Evolutionary conservation across 2,888 invertebrate species (phyloP).

Genomic region (Scaptomyza tumidula): DNA sequence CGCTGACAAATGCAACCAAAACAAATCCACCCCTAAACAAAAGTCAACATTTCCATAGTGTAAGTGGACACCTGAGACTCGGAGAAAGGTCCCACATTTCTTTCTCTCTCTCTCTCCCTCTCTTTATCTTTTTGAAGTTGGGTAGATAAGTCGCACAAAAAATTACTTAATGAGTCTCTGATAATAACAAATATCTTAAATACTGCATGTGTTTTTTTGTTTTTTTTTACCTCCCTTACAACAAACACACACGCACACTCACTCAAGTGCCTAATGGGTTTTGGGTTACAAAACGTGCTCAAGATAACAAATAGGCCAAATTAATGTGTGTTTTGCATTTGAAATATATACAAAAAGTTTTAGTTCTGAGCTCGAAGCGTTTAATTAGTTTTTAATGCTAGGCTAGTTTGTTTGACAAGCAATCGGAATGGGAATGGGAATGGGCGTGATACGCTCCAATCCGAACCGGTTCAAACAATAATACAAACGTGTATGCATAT

Average conservation of each 20-base stretch:
- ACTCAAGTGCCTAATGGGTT: conserved; percentile 78
- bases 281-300: conserved; percentile 73
- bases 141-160: conserved; percentile 65
- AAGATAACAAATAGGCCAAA: conserved; percentile 72
- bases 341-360: conserved; percentile 33
- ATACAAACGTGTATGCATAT: conserved; percentile 6
- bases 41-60: conserved; percentile 1
- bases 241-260: conserved; percentile 7
- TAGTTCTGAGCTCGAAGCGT: conserved; percentile 46
- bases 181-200: conserved; percentile 53
- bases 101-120: conserved; percentile 3
- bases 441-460: conserved; percentile 62
- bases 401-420: conserved; percentile 78
- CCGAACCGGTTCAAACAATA: conserved; percentile 54
- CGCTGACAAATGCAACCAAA: conserved; percentile 79
- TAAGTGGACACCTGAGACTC: conserved; percentile 74
- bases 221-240: conserved; percentile 4
- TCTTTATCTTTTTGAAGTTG: conserved; percentile 9
- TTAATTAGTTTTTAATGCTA: conserved; percentile 77
- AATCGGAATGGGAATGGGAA: conserved; percentile 56
- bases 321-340: conserved; percentile 71
- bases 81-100: conserved; percentile 47
- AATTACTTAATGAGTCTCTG: conserved; percentile 77
- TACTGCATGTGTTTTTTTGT: conserved; percentile 13
- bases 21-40: conserved; percentile 77